Conservation (phyloP, 1,140 invertebrate species). For the Danaus plexippus region DNA sequence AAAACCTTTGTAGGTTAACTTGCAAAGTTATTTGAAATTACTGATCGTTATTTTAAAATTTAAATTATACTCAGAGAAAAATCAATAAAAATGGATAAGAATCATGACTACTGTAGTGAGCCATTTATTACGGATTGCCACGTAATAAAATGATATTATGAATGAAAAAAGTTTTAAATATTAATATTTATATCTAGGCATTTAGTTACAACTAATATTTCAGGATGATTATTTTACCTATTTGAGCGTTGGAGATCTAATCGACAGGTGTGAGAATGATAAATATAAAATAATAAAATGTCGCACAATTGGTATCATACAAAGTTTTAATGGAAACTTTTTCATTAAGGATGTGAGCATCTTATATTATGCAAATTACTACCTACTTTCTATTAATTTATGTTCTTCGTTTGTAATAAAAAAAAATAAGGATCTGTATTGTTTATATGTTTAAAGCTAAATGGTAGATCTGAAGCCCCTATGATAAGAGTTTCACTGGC, state of each 20-base stretch:
- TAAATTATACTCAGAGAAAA: background rate
- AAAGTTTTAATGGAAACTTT: slow-evolving; percentile 41
- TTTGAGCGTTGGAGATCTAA: slow-evolving; percentile 25
- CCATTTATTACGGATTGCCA: slow-evolving; percentile 30
- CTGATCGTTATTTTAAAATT: slow-evolving; percentile 1
- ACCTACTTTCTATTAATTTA: slow-evolving; percentile 2
- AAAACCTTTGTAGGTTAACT: too few relatives aligned
- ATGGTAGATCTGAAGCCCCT: slow-evolving; percentile 9
- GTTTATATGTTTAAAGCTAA: slow-evolving; percentile 26
- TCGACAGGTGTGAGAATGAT: slow-evolving; percentile 22
- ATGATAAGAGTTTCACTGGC: slow-evolving; percentile 36
- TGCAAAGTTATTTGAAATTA: too few relatives aligned
- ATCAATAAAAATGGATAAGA: slow-evolving; percentile 5
- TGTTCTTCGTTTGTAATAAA: slow-evolving; percentile 4
- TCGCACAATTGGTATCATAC: slow-evolving; percentile 45
- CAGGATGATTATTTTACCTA: slow-evolving; percentile 42
- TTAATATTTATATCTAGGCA: background rate
- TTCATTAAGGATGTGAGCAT: slow-evolving; percentile 41
- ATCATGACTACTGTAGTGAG: slow-evolving; percentile 24
- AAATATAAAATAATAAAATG: slow-evolving; percentile 31
- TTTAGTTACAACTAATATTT: slow-evolving; percentile 20
- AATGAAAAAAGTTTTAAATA: too few relatives aligned
- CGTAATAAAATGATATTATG: slow-evolving; percentile 20
- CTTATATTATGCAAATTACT: too few relatives aligned
- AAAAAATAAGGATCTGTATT: slow-evolving; percentile 4